These are phyloP conservation scores for Tiliacea aurago DNA, from an alignment of 2,888 invertebrate species.

Conservation along the genomic window DNA sequence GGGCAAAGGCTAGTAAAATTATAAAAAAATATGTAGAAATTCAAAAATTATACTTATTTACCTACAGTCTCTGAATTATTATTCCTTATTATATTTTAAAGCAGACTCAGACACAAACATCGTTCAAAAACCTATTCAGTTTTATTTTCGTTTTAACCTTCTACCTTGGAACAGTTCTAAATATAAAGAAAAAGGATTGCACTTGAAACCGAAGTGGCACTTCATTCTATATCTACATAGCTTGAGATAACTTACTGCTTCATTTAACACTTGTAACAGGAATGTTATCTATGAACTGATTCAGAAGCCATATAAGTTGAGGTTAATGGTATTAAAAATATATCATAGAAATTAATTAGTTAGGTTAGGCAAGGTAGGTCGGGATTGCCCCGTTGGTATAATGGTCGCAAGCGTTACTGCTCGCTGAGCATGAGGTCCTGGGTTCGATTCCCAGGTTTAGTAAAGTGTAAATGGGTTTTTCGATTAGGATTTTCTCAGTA, in stretches of 20 bases:
- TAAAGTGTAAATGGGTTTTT: background rate
- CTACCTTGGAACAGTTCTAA: constrained; percentile 60
- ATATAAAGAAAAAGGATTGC: constrained; percentile 67
- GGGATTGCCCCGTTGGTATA: too few relatives aligned
- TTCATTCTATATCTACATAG: constrained; percentile 38
- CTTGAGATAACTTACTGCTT: constrained; percentile 50
- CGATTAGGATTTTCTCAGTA: background rate
- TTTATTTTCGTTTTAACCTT: constrained; percentile 58
- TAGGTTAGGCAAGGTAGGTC: too few relatives aligned
- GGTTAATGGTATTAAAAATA: background rate
- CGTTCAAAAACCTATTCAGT: constrained; percentile 5
- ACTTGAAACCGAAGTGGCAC: constrained; percentile 62
- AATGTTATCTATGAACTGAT: constrained; percentile 46
- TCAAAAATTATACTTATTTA: background rate
- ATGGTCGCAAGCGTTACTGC: too few relatives aligned
- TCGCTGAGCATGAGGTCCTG: background rate
- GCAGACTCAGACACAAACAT: background rate
- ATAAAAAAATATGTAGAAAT: background rate
- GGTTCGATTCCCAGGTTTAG: background rate
- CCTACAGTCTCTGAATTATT: background rate
- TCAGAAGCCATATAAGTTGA: constrained; percentile 11
- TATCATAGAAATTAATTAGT: background rate
- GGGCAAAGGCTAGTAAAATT: too few relatives aligned
- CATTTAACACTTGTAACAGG: constrained; percentile 48
- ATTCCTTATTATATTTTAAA: background rate